These are phyloP conservation scores for Lagopus muta DNA, from an alignment of 2,113 vertebrate genomes.

Conservation along the genomic window DNA sequence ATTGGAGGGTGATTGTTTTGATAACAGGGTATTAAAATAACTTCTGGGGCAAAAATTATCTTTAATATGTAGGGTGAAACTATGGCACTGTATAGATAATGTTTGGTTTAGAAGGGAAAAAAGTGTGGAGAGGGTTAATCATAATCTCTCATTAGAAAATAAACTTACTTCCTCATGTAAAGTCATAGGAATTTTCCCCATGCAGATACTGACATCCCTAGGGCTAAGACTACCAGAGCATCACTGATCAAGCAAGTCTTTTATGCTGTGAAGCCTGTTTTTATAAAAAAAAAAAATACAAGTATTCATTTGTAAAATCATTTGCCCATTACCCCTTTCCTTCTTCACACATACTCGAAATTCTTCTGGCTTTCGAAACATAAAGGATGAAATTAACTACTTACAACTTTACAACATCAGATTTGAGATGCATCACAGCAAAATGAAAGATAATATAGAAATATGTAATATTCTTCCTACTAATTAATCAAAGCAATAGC, in stretches of 20 bases:
- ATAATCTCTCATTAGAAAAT: background rate
- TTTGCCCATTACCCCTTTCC: background rate
- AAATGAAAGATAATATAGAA: background rate
- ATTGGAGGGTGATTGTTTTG: background rate
- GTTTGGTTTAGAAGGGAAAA: background rate
- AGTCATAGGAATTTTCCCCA: background rate
- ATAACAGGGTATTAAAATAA: background rate
- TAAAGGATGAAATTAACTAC: background rate
- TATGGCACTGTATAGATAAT: background rate
- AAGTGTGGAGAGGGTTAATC: background rate
- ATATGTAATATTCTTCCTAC: background rate
- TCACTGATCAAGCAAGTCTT: background rate
- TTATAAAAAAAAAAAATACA: background rate
- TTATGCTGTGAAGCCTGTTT: background rate
- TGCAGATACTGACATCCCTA: background rate
- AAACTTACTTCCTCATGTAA: background rate
- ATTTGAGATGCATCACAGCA: background rate
- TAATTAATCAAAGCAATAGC: slow-evolving; percentile 4
- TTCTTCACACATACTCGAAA: background rate
- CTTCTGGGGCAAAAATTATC: background rate
- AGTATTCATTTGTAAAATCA: background rate
- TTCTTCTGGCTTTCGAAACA: background rate
- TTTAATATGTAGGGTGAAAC: background rate
- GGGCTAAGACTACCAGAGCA: background rate
- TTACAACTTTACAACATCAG: background rate